Percentiles rank a stretch among this genome's conserved stretches.
phyloP scores from a whole-genome alignment of 2,888 invertebrate species.

The Diaprepes abbreviatus region DNA sequence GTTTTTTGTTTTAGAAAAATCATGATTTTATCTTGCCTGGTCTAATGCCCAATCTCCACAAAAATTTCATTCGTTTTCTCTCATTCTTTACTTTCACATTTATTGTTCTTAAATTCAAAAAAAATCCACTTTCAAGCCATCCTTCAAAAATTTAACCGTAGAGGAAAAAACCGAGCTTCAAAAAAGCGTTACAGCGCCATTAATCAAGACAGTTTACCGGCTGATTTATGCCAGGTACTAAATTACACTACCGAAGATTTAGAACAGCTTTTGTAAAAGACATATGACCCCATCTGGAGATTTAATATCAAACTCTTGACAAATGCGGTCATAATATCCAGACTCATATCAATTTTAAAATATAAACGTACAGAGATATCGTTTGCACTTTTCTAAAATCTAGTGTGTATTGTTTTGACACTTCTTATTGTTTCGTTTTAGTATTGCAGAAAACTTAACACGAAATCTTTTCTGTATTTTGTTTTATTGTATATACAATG shows the following conservation, averaged over 20 bases:
- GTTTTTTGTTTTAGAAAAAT: too few species aligned
- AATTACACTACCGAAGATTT: conserved; percentile 56
- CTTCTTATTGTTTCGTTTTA: too few species aligned
- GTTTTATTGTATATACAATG: too few species aligned
- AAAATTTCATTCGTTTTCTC: too few species aligned
- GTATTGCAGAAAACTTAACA: too few species aligned
- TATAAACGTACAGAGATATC: conserved; percentile 37
- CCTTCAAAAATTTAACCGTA: conserved; percentile 30
- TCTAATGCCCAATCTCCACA: too few species aligned
- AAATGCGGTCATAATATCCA: conserved; percentile 54
- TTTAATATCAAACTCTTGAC: conserved; percentile 59
- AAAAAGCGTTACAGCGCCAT: conserved; percentile 46
- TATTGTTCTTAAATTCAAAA: too few species aligned
- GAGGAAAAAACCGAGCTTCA: conserved; percentile 27
- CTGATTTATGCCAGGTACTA: conserved; percentile 56
- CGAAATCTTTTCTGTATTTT: too few species aligned
- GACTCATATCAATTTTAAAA: conserved; percentile 50
- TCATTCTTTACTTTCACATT: too few species aligned
- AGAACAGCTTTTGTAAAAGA: conserved; percentile 56
- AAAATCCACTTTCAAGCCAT: conserved; percentile 19
- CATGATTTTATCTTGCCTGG: too few species aligned
- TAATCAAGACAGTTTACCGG: conserved; percentile 44
- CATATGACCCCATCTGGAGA: conserved; percentile 58
- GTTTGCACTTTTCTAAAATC: conserved; percentile 6
- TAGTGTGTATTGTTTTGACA: background rate